These are phyloP conservation scores for Taxidea taxus DNA, from an alignment of 2,113 vertebrate genomes.

Conservation along the genomic window DNA sequence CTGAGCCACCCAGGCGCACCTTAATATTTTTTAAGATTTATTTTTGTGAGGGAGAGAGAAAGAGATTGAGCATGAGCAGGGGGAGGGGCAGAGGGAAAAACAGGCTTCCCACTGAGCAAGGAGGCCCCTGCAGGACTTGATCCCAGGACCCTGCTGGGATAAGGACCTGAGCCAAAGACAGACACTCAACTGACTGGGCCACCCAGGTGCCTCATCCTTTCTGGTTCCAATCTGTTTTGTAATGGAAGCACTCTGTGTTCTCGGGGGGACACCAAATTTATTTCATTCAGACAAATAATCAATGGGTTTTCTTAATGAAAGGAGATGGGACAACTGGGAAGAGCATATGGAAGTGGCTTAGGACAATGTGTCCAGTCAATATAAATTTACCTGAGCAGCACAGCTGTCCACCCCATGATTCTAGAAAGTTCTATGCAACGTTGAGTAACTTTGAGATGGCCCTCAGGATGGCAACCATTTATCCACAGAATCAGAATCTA, in stretches of 20 bases:
- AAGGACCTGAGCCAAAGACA: background rate
- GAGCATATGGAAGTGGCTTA: background rate
- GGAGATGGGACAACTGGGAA: background rate
- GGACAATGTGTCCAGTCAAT: background rate
- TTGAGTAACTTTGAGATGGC: background rate
- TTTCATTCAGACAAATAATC: conserved; percentile 33
- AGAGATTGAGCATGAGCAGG: no score
- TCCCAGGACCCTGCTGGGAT: background rate
- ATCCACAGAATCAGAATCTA: background rate
- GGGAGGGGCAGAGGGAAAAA: background rate
- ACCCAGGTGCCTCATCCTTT: background rate
- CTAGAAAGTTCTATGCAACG: conserved; percentile 32
- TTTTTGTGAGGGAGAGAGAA: no score
- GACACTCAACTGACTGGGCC: background rate
- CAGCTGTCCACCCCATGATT: background rate
- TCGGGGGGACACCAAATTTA: background rate
- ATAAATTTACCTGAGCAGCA: background rate
- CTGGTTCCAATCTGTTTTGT: background rate
- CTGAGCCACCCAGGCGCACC: no score
- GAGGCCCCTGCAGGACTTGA: no score
- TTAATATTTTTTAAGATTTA: no score
- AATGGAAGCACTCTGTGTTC: background rate
- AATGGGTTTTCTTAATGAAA: conserved; percentile 29
- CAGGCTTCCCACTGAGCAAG: background rate
- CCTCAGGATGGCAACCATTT: background rate